Evolutionary conservation across 2,797 vertebrate genomes (phyloP), one percentile per base, ranked within the genome.

Genomic region (Lagorchestes hirsutus): DNA sequence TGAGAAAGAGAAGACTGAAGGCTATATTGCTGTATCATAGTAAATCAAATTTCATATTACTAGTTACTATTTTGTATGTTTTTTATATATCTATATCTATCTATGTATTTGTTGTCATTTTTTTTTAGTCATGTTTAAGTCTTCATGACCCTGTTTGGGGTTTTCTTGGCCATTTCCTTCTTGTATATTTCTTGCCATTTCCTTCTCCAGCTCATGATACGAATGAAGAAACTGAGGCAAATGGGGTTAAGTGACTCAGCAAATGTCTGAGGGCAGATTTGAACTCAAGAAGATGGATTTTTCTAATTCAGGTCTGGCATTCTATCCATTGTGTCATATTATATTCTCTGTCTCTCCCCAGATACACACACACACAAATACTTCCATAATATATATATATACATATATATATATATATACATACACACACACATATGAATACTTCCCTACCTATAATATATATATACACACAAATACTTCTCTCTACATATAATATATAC

Each of bases 1-100:
- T 46, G 93, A 95, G 95, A 87, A 92, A 59, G 57, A 91, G 54
- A 94, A 67, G 4, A 52, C 91, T 92, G 90, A 95, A 92, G 92
- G n/a, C 90, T 55, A 62, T 96, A 29, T 94, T 94, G 92, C 91
- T 16, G 93, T 92, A 34, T 93, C 55, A 92, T 27, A 62, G 0
- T 67, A 59, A 96, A 56, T 93, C 93, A 95, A 93, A 91, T 46
- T 91, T 92, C 95, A 58, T 93, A 22, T 54, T 54, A 91, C 46
- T 93, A 67, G 58, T 95, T 27, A 93, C 18, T 56, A 96, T 87
- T 96, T 87, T 92, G 94, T 74, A 87, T 58, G 56, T 95, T 14
- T 59, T 40, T 90, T 34, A 13, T 58, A 94, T 4, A 62, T 31
- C 5, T 57, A 34, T 31, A 62, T 62, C 52, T 52, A 6, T 8